Base-by-base conservation (phyloP, 53 echinoderm and acorn worm species). In the Echinometra lucunter region DNA sequence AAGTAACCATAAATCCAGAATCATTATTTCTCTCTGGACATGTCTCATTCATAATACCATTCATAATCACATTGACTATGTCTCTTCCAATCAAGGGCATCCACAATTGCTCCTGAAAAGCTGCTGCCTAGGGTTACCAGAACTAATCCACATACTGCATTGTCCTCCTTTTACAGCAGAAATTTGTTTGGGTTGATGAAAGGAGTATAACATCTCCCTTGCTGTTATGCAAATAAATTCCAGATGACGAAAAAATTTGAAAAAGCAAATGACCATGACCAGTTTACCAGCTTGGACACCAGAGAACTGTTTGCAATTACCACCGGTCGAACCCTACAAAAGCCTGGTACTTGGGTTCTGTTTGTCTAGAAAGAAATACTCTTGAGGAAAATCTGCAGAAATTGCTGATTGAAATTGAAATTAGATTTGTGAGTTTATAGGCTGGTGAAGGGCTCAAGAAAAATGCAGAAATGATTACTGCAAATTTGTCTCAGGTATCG, bases 401-500 rank as follows among this genome's bases (percentile, higher is more conserved):
- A 63, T 37, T 90, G 58, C 21, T 90, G 90, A 90, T 37, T 90
- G 90, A 90, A 90, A 90, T 49, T 13, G 1, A 90, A 90, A 90
- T 90, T 60, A 63, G 63, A 90, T 90, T 90, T 90, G 90, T 32
- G 90, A 60, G 90, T 88, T 88, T 56, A 88, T 56, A 57, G 57
- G n/a, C 1, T 2, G 45, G 21, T 81, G 21, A 30, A 81, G 18
- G 42, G 81, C 21, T 7, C 15, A n/a, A 49, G 47, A 49, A 47
- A 40, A 44, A 38, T 81, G 18, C 19, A 81, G 49, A 85, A 49
- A 49, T 85, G 85, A 49, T 85, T 85, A 85, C 49, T 85, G 47
- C 44, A 85, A 85, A 81, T 81, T 85, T 85, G 85, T 85, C 85
- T 28, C n/a, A 45, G n/a, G 30, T 49, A 85, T 85, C 49, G 45